Percentiles rank a stretch among this genome's conserved stretches.
Evolutionary conservation across 1,140 invertebrate genomes (phyloP).

Genomic region (Heliconius melpomene): DNA sequence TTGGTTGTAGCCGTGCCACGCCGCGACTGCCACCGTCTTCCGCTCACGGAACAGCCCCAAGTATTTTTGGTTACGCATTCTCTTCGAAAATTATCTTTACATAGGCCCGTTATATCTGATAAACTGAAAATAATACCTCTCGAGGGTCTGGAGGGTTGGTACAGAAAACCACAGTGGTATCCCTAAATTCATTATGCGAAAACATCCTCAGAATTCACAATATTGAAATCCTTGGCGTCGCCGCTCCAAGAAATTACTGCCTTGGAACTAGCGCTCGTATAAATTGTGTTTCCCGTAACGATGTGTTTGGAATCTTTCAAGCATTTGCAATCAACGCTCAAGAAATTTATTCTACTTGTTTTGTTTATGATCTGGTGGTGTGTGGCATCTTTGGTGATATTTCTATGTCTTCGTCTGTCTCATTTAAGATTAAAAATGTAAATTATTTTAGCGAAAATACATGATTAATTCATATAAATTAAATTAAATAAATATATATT

Average conservation of each 20-base stretch:
- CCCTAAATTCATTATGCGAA: conserved; percentile 78
- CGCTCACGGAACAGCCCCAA: conserved; percentile 48
- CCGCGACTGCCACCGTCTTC: conserved; percentile 59
- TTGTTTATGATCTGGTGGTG: not conserved
- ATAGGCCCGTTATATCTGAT: conserved; percentile 56
- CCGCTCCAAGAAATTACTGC: conserved; percentile 57
- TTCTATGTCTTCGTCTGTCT: not conserved
- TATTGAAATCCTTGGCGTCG: conserved; percentile 70
- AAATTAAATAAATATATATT: too few relatives aligned
- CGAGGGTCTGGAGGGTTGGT: conserved; percentile 51
- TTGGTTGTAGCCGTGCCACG: conserved; percentile 57
- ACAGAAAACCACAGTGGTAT: conserved; percentile 76
- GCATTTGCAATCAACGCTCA: conserved; percentile 27
- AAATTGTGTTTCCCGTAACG: conserved; percentile 39
- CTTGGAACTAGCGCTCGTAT: conserved; percentile 52
- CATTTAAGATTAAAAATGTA: not conserved
- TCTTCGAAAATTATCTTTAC: conserved; percentile 57
- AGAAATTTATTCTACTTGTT: not conserved
- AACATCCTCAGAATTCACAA: conserved; percentile 79
- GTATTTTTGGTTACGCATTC: conserved; percentile 43
- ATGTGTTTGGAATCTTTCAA: conserved; percentile 26
- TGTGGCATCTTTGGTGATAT: not conserved
- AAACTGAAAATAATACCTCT: conserved; percentile 55
- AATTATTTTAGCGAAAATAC: too few relatives aligned
- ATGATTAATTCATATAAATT: too few relatives aligned